These are phyloP conservation scores for Phymatocera aterrima DNA, from an alignment of 2,888 invertebrate genomes.

Conservation along the genomic window DNA sequence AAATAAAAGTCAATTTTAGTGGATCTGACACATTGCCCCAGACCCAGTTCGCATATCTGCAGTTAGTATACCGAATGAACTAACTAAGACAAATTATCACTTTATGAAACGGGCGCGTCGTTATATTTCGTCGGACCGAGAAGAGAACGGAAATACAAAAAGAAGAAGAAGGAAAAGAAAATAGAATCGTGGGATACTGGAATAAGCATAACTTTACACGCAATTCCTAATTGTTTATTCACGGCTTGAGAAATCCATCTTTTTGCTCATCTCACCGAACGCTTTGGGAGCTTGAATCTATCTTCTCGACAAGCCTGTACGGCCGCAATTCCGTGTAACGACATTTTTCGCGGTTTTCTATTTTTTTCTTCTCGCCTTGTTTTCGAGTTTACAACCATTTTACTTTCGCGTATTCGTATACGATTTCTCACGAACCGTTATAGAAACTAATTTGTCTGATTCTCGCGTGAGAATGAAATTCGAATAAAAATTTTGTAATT, in stretches of 20 bases:
- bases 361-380: too few relatives aligned
- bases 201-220: not conserved
- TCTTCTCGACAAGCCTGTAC: not conserved
- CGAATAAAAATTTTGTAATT: not conserved
- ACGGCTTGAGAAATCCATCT: not conserved
- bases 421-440: not conserved
- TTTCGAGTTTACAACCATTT: too few relatives aligned
- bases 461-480: too few relatives aligned
- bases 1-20: not conserved
- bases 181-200: not conserved
- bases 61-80: too few relatives aligned
- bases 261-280: too few relatives aligned
- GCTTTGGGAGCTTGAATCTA: too few relatives aligned
- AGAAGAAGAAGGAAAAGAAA: not conserved
- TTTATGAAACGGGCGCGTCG: not conserved
- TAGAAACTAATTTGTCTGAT: not conserved
- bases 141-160: too few relatives aligned
- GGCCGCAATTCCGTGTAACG: too few relatives aligned
- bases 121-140: not conserved
- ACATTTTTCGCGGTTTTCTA: too few relatives aligned
- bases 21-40: not conserved
- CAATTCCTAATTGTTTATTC: not conserved
- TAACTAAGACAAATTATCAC: not conserved
- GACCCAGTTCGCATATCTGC: not conserved
- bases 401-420: not conserved